Conservation (phyloP, 2,113 vertebrate species). For the Apodemus sylvaticus region DNA sequence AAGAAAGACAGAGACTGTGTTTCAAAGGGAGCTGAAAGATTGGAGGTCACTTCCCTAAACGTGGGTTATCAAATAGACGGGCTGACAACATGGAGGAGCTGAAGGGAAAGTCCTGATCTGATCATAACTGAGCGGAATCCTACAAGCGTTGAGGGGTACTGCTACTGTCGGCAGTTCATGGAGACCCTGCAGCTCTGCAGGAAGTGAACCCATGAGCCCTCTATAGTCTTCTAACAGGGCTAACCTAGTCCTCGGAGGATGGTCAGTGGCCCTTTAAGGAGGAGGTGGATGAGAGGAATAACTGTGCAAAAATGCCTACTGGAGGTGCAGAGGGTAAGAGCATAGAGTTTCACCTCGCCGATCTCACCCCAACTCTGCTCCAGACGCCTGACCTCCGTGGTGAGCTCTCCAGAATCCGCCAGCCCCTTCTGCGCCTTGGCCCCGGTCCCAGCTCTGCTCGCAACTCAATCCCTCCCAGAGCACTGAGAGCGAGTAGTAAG, state of each 20-base stretch:
- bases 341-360: background rate
- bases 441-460: background rate
- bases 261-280: background rate
- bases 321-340: background rate
- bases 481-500: background rate
- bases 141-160: too few species aligned
- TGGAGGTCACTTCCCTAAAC: background rate
- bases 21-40: background rate
- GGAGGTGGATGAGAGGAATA: rapidly evolving
- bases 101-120: background rate
- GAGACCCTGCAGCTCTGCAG: background rate
- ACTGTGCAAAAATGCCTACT: background rate
- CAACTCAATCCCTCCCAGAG: background rate
- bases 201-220: rapidly evolving
- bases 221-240: background rate
- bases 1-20: background rate
- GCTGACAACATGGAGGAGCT: background rate
- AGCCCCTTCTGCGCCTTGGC: background rate
- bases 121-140: background rate
- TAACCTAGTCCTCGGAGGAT: background rate
- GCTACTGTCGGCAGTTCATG: background rate
- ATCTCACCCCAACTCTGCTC: background rate
- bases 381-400: background rate
- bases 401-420: background rate
- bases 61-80: background rate